Evolutionary conservation across 1,140 invertebrate species (phyloP), one percentile per base, ranked within the genome.

Genomic region (Bombus superbus): DNA sequence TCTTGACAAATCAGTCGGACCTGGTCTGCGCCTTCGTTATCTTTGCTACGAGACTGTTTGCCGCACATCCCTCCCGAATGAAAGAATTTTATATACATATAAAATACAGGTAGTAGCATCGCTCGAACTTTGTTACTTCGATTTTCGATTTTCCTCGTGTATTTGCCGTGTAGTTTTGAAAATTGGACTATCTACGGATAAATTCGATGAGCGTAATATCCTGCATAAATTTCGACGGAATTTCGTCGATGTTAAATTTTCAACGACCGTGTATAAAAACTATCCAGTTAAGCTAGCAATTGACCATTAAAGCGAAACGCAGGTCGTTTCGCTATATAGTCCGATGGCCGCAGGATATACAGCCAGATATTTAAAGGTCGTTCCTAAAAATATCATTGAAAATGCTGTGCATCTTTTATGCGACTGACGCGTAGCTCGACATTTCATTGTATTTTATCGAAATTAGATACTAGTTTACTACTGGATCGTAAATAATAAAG

Each of bases 231-330:
- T 80, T 69, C 18, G 32, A 44, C 22, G 40, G 8, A 38, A 25
- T 28, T 47, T 75, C 28, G 32, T 35, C n/a, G 59, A 6, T 35
- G 64, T 22, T 53, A 69, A 32, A 66, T 73, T 81, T 73, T 28
- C 47, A 28, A 1, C 32, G 35, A 64, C 44, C 62, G 47, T 18
- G 77, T 57, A 74, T 85, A 73, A 85, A 81, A 81, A 81, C 73
- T 66, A 81, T 80, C 25, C 25, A 42, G 15, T 62, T 22, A 68
- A 57, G 64, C 44, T 68, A 22, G 25, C 32, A n/a, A 77, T 68
- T 77, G 74, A 35, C 64, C 18, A 53, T 85, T 73, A 81, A 80
- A 85, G 3, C 44, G 44, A 28, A 81, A 81, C 81, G n/a, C 35
- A 15, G 9, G 5, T 38, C 62, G 15, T 40, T 38, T 64, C 18